Base-by-base conservation (phyloP, 1,140 invertebrate genomes). In the Microplitis mediator region DNA sequence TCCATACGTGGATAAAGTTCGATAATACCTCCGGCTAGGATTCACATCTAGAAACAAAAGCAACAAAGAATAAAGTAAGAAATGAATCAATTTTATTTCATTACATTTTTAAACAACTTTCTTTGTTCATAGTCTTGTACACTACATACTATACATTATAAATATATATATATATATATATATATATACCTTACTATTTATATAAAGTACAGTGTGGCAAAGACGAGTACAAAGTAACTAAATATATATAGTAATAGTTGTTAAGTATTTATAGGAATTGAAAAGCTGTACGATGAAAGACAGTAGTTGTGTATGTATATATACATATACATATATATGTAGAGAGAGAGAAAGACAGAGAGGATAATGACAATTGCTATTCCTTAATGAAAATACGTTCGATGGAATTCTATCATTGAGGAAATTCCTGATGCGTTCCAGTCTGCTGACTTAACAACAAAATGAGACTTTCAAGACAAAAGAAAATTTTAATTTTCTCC, bases 1-100 rank as follows among this genome's bases (percentile, higher is more conserved):
- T 71, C 72, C 69, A 69, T 65, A 72, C 68, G 72, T 73, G 66
- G 74, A 73, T 75, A 73, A 75, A 73, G 74, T 72, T 73, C 72
- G 74, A 72, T 69, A 75, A 72, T 72, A 72, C 68, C 71, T 70
- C 70, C 62, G 64, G 75, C 75, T 62, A 74, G 63, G 75, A 73
- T 76, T 69, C 68, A 69, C 71, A 68, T 73, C 75, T 76, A 23
- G 69, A 74, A 76, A 76, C 75, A 74, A 72, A 73, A 76, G 63
- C 52, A 31, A 35, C 72, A 71, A 52, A 69, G 51, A 16, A 16
- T 16, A 31, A 35, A 45, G 39, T 45, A 45, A 45, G 39, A 60
- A 61, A 73, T 75, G 71, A 75, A 71, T 68, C 54, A 69, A 72
- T 66, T 66, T 60, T 66, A n/a, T 32, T 62, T 45, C 39, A 45